Base-by-base conservation (phyloP, 2,888 invertebrate genomes). In the Drosophila cognata region DNA sequence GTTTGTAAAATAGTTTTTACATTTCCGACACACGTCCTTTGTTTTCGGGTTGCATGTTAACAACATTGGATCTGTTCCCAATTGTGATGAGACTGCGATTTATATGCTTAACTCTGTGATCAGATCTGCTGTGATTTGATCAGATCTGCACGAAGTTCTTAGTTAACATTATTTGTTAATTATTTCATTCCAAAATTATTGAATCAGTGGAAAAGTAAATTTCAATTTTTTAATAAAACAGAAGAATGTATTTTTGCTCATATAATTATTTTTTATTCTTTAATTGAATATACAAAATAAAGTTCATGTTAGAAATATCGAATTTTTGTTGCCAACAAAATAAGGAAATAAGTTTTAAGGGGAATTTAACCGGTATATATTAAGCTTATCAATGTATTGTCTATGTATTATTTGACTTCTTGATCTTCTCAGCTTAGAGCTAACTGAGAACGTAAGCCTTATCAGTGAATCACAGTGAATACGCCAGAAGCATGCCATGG, bases 1-100 rank as follows among this genome's bases (percentile, higher is more conserved):
- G 82, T 84, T 88, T 81, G 82, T 76, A 74, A 81, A 88, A 81
- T 87, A 83, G 76, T 87, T 90, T 85, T 91, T 90, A 90, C 80
- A 82, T 88, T 87, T 81, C 78, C 85, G 77, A 79, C 81, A 78
- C 71, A 82, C 73, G 71, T 81, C 71, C 81, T 74, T 74, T 81
- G 62, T 69, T 74, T 77, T 76, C 68, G 74, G 69, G 48, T 56
- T 71, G 77, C 64, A 80, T 59, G 55, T 55, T 70, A 65, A 68
- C 81, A 59, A 53, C 48, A 5, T 57, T 28, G 21, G 16, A 55
- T 46, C 38, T 48, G 65, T 35, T 56, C 52, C 31, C 56, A 33
- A 41, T 65, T 63, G 82, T 57, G 72, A 33, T 71, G 71, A 31
- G 59, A 71, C 69, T 51, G 77, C 75, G 75, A 71, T 56, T 62